Percentiles rank a stretch among this genome's conserved stretches.
Evolutionary conservation across 2,113 vertebrate genomes (phyloP).

Genomic region (Apodemus speciosus): DNA sequence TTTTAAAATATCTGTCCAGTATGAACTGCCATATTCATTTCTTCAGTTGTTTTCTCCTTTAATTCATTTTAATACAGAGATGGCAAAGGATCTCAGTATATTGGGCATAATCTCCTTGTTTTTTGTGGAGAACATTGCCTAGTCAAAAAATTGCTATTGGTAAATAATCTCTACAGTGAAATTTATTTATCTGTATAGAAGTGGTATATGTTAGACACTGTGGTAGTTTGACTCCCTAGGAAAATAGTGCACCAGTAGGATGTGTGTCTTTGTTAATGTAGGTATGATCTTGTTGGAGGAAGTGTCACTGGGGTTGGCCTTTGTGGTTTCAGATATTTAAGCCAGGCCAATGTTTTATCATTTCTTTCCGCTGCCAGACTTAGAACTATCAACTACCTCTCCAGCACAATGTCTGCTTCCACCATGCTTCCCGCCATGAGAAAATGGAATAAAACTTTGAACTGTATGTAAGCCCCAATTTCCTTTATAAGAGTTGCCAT

Average conservation of each 20-base stretch:
- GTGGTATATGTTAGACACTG: background rate
- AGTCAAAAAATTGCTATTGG: background rate
- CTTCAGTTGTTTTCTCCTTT: background rate
- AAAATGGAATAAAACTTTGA: background rate
- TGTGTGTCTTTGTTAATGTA: background rate
- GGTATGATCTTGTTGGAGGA: background rate
- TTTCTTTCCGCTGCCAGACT: background rate
- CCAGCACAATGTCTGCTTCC: background rate
- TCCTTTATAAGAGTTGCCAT: background rate
- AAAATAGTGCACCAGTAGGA: background rate
- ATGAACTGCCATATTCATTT: background rate
- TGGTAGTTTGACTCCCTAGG: background rate
- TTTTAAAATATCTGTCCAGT: background rate
- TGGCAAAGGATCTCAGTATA: background rate
- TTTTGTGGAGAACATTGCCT: background rate
- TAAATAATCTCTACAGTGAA: conserved; percentile 29
- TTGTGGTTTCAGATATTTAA: background rate
- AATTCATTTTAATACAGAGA: background rate
- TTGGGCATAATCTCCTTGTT: background rate
- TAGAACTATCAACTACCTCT: background rate
- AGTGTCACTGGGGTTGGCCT: background rate
- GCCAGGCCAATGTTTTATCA: background rate
- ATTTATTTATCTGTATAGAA: background rate
- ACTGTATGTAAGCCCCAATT: background rate
- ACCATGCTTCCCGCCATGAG: background rate